phyloP scores from a whole-genome alignment of 92 coral and sea anemone species.

The Umimayanthus kanabou region DNA sequence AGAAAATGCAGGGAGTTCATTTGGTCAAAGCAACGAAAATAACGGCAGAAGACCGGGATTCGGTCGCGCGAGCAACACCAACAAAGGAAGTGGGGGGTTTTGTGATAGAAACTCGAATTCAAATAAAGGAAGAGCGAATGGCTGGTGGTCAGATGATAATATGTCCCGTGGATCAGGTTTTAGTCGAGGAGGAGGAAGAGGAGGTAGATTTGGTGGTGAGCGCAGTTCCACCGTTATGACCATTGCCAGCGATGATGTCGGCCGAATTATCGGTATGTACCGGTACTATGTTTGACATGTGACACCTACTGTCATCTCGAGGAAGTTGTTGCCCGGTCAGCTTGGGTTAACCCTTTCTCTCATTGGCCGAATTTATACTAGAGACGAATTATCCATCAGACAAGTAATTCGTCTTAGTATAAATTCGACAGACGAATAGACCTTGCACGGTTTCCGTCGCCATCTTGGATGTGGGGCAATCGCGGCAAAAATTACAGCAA shows the following conservation, averaged over 20 bases:
- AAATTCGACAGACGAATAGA: too few species aligned
- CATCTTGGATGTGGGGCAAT: too few species aligned
- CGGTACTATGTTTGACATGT: neutral
- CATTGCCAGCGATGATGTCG: constrained; percentile 15
- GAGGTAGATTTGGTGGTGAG: neutral
- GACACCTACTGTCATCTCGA: neutral
- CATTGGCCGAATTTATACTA: too few species aligned
- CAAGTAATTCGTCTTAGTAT: too few species aligned
- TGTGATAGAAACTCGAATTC: neutral
- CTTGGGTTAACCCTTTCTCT: too few species aligned
- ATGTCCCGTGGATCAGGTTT: neutral
- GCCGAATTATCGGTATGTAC: constrained; percentile 32
- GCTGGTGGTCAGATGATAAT: constrained; percentile 33
- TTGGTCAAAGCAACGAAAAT: constrained; percentile 10
- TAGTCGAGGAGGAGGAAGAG: constrained; percentile 6
- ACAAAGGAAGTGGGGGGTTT: neutral
- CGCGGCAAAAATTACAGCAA: too few species aligned
- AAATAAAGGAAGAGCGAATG: constrained; percentile 8
- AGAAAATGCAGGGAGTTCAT: neutral
- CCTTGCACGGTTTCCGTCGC: too few species aligned
- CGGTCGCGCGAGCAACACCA: neutral
- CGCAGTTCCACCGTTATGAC: constrained; percentile 9
- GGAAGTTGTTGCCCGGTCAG: too few species aligned
- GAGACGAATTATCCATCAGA: too few species aligned
- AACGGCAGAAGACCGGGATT: constrained; percentile 8